A percentile compares a stretch with the other conserved stretches of the same genome.
Conservation (phyloP, 2,888 invertebrate species). For the Papilio protenor region DNA sequence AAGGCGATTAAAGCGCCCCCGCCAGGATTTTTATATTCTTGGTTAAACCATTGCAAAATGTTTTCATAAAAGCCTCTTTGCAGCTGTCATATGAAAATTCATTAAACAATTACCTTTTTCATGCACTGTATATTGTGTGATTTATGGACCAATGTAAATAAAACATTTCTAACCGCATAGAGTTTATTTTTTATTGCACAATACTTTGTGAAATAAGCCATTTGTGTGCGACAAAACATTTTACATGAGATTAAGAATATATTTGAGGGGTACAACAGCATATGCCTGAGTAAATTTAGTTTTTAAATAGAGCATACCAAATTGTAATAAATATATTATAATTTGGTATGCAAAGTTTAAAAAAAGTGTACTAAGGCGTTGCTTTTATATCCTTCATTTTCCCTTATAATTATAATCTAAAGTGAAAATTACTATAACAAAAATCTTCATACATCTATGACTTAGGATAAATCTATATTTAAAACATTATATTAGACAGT, state of each 20-base stretch:
- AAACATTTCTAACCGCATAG: slow-evolving; percentile 49
- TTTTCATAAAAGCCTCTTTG: neutral
- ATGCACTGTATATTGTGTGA: slow-evolving; percentile 49
- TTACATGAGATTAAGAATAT: neutral
- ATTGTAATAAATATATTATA: too few species aligned
- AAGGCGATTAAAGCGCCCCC: too few species aligned
- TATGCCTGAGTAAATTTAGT: too few species aligned
- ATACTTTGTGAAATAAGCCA: slow-evolving; percentile 33
- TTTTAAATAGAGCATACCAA: too few species aligned
- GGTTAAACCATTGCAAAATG: neutral
- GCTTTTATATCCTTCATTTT: too few species aligned
- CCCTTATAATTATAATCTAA: too few species aligned
- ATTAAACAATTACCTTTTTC: slow-evolving; percentile 16
- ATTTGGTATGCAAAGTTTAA: too few species aligned
- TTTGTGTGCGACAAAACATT: neutral
- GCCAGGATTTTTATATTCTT: neutral
- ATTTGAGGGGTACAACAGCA: neutral
- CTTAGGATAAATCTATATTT: neutral
- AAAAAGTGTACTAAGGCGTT: too few species aligned
- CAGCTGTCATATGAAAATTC: neutral
- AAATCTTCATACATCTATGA: neutral
- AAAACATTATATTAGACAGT: neutral
- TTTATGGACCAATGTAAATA: slow-evolving; percentile 64
- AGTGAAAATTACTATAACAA: neutral
- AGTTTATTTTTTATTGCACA: slow-evolving; percentile 46